Conservation (phyloP, 2,113 vertebrate genomes). For the Tichodroma muraria region DNA sequence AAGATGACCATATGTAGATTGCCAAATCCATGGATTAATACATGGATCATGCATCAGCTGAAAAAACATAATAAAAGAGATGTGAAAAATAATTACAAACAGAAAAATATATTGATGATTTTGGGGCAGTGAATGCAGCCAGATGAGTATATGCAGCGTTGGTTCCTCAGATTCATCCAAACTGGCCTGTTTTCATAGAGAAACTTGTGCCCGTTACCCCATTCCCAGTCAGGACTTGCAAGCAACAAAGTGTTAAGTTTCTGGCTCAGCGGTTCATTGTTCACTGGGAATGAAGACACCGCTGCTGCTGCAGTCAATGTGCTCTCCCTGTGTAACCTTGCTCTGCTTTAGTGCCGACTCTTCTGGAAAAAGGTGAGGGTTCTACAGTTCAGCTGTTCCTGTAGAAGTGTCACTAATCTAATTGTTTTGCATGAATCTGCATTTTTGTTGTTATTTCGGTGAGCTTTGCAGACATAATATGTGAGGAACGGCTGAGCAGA, state of each 20-base stretch:
- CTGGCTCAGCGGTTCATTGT: constrained; percentile 24
- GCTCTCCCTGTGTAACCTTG: constrained; percentile 33
- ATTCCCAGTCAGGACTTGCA: background rate
- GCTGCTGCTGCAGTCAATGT: constrained; percentile 8
- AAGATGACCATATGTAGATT: background rate
- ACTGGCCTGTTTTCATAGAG: background rate
- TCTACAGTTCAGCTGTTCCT: background rate
- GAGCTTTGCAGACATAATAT: background rate
- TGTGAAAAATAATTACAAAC: background rate
- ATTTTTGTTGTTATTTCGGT: background rate
- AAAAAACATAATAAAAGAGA: background rate
- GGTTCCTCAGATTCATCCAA: background rate
- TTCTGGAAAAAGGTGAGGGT: constrained; percentile 40
- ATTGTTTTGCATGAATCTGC: background rate
- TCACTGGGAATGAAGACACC: constrained; percentile 12
- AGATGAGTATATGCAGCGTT: background rate
- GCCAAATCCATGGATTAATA: background rate
- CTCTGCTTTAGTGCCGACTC: background rate
- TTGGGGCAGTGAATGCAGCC: background rate
- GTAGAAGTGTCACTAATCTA: background rate
- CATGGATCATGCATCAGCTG: background rate
- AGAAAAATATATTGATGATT: fast-evolving
- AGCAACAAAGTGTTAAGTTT: constrained; percentile 34
- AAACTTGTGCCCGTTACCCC: background rate
- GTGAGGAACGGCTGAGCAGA: background rate